A percentile compares a stretch with the other conserved stretches of the same genome.
Conservation (phyloP, 2,797 vertebrate genomes). For the Halcyon leucocephala region DNA sequence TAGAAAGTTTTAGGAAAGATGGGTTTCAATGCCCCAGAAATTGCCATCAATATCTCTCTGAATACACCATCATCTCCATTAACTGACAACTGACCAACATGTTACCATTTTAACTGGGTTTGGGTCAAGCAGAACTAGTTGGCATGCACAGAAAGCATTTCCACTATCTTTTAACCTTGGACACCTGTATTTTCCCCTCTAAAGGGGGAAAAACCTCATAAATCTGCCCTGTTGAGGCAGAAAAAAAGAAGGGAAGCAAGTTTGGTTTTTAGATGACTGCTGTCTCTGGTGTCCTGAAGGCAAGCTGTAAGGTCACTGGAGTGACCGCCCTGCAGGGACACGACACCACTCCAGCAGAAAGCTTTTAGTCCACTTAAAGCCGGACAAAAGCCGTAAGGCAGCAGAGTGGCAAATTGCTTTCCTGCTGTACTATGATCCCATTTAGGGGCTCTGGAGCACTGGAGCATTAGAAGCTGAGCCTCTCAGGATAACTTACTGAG, state of each 20-base stretch:
- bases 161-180: neutral
- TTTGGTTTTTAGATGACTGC: neutral
- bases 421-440: neutral
- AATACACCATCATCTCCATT: neutral
- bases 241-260: neutral
- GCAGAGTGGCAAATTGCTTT: neutral
- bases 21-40: neutral
- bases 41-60: neutral
- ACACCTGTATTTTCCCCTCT: neutral
- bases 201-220: neutral
- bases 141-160: neutral
- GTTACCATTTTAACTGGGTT: neutral
- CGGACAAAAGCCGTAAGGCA: neutral
- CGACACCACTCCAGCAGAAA: neutral
- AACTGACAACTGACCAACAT: neutral
- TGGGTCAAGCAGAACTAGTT: neutral
- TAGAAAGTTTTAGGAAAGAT: neutral
- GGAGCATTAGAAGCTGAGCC: neutral
- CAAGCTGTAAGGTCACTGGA: neutral
- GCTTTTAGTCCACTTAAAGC: conserved; percentile 10
- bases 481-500: neutral
- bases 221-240: neutral
- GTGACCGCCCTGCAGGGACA: neutral
- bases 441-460: neutral
- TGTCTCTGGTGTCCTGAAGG: neutral